Conservation (phyloP, 2,113 vertebrate species). For the Corynorhinus townsendii region DNA sequence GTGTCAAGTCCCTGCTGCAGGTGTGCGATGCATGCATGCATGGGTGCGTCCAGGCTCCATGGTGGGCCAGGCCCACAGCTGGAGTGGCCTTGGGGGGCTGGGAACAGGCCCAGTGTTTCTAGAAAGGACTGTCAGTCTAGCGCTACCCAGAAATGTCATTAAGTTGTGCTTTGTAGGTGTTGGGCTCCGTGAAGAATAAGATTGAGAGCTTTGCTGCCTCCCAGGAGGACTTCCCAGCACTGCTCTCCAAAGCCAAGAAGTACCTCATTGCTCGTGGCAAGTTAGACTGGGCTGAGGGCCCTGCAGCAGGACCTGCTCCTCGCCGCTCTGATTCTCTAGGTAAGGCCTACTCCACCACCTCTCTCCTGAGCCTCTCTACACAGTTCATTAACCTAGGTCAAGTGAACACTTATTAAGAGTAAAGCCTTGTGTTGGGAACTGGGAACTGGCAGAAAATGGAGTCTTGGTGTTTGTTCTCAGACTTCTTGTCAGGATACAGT, state of each 20-base stretch:
- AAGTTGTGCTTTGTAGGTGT: slow-evolving; percentile 83
- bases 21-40: slow-evolving; percentile 81
- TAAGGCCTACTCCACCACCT: slow-evolving; percentile 63
- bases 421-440: not conserved
- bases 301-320: slow-evolving; percentile 77
- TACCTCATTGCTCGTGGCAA: slow-evolving; percentile 92
- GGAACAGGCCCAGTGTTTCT: slow-evolving; percentile 32
- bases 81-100: slow-evolving; percentile 49
- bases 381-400: not conserved
- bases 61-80: slow-evolving; percentile 59
- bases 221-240: slow-evolving; percentile 92
- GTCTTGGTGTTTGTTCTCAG: not conserved
- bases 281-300: slow-evolving; percentile 88
- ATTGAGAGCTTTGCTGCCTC: slow-evolving; percentile 92
- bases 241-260: slow-evolving; percentile 94
- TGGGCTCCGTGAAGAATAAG: slow-evolving; percentile 96
- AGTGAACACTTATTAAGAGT: slow-evolving; percentile 4
- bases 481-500: not conserved
- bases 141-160: not conserved
- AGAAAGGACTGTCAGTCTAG: not conserved
- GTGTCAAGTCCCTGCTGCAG: slow-evolving; percentile 97
- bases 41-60: slow-evolving; percentile 71
- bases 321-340: slow-evolving; percentile 89
- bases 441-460: not conserved
- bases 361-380: not conserved